Base-by-base conservation (phyloP, 2,113 vertebrate genomes). In the Phaetusa simplex region DNA sequence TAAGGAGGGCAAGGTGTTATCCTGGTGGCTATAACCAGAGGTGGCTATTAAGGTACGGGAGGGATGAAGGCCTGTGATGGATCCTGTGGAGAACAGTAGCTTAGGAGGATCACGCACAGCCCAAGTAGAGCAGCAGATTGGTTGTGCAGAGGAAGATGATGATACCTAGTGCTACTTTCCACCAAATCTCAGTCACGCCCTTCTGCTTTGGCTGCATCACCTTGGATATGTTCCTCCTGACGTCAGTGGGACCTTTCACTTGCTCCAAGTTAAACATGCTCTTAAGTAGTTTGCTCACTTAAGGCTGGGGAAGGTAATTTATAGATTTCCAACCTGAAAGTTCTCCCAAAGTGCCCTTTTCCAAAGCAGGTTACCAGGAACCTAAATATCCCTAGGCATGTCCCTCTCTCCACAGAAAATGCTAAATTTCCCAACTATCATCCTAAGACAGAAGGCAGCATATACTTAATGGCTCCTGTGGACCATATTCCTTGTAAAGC, bases 341-440 rank as follows among this genome's bases (percentile, higher is more conserved):
- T 70, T 93, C 59, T 95, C 94, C 71, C 82, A 71, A 24, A 86
- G 42, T 22, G 53, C 59, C 24, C 69, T 89, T 90, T 91, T 61
- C 36, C 66, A 72, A 93, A 96, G 66, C 73, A 96, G 93, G 86
- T 87, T 87, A 93, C 50, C 50, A 73, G 17, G n/a, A 95, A 80
- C 16, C 32, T 81, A 95, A 95, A 86, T 84, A 93, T 86, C 94
- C 65, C 2, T 3, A 16, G 67, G 86, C n/a, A 9, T 45, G 55
- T 64, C 49, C 67, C 43, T 65, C 66, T 82, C 71, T 80, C 49
- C 29, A 88, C 22, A 87, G 50, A 89, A 95, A 84, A 88, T 36
- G 40, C 20, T 71, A 56, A 5, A 6, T 73, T 86, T 83, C 32
- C 16, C 53, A 50, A 42, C 45, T 82, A 71, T 71, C 21, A 81